Evolutionary conservation across 92 coral and sea anemone genomes (phyloP), one percentile per base, ranked within the genome.

Genomic region (Porites divaricata): DNA sequence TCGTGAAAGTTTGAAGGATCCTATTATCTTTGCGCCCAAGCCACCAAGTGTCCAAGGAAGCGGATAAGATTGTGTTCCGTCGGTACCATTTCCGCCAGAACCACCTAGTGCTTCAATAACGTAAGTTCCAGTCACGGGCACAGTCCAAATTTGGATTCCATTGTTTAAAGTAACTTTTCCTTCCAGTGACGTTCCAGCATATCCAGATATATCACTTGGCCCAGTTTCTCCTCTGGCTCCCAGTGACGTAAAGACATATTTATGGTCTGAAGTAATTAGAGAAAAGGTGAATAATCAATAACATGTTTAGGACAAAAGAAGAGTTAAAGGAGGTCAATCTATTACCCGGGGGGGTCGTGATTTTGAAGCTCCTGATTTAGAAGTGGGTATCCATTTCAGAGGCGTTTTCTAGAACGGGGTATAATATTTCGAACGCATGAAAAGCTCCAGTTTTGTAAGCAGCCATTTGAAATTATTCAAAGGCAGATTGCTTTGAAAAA

Each of bases 81-180:
- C 21, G 20, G 91, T 84, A 4, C 98, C 98, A 64, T 92, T 92
- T 7, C 92, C 93, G 6, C 98, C 98, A 28, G 96, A 90, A 15
- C 93, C 98, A 15, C 98, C 98, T 45, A 58, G 66, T 48, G 91
- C 93, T 66, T 94, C 98, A 56, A 94, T 94, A 76, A 80, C 84
- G 89, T 96, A 96, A 52, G 23, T 84, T 61, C 95, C 95, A 35
- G 98, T 88, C 80, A 83, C 78, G 70, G 96, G 98, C 13, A 96
- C 98, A 62, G 81, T 85, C 98, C 98, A 96, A 12, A 84, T 28
- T 87, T 96, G 98, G 76, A 88, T 94, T 11, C 98, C 98, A 17
- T 54, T 59, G 62, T 83, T 57, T 67, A 96, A 77, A 21, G 67
- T 63, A 21, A 96, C 96, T n/a, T 63, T 67, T 14, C 84, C 90